Conservation (phyloP, 2,888 invertebrate genomes). For the Polyommatus icarus region DNA sequence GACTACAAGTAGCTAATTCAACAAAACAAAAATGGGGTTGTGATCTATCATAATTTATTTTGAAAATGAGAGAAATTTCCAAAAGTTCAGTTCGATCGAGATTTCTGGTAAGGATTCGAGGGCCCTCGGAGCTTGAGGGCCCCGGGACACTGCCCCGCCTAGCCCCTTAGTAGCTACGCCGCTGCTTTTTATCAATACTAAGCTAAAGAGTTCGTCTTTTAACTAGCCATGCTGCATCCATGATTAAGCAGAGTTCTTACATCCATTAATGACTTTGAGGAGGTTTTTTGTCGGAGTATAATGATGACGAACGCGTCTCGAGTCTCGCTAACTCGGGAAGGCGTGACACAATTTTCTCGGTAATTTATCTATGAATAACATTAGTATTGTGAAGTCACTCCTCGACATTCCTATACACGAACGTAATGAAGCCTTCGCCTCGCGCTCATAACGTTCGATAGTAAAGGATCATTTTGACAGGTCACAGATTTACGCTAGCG, state of each 20-base stretch:
- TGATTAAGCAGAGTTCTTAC: background rate
- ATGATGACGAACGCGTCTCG: background rate
- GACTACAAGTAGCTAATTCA: no score
- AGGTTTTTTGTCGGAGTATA: background rate
- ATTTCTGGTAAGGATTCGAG: no score
- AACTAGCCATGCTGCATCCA: background rate
- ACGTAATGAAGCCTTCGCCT: background rate
- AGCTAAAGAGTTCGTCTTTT: no score
- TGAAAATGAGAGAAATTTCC: no score
- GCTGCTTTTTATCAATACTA: no score
- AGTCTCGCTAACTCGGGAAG: background rate
- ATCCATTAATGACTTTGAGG: background rate
- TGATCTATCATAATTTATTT: no score
- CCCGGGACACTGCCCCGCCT: no score
- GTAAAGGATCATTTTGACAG: background rate
- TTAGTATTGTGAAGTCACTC: slow-evolving; percentile 1
- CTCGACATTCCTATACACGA: slow-evolving; percentile 2
- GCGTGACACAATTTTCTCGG: slow-evolving; percentile 14
- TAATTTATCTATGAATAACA: slow-evolving; percentile 1
- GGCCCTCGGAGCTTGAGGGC: no score
- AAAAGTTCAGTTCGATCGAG: no score
- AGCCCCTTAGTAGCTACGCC: no score
- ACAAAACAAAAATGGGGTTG: no score
- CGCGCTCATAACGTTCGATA: background rate
- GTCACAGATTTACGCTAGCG: background rate